These are phyloP conservation scores for Mirounga angustirostris DNA, from an alignment of 2,113 vertebrate species.

Conservation along the genomic window DNA sequence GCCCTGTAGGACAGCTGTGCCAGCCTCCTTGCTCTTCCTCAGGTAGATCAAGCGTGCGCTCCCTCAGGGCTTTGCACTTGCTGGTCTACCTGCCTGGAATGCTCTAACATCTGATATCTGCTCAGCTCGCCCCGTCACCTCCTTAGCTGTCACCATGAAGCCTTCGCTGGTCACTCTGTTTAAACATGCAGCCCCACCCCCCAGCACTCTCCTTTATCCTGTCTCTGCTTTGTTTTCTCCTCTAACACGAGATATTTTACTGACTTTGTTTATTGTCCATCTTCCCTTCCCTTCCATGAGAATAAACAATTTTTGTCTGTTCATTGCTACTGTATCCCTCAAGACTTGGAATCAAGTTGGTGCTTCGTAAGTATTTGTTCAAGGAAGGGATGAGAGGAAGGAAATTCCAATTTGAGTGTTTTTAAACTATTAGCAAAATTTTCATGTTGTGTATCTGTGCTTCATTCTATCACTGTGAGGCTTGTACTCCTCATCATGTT, in stretches of 20 bases:
- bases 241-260: background rate
- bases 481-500: background rate
- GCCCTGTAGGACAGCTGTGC: background rate
- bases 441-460: background rate
- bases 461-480: background rate
- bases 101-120: background rate
- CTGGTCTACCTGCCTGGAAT: background rate
- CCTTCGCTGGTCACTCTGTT: background rate
- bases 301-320: background rate
- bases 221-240: background rate
- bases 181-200: background rate
- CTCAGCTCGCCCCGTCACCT: background rate
- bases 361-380: background rate
- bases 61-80: background rate
- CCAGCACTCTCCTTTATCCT: background rate
- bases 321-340: background rate
- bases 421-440: background rate
- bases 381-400: background rate
- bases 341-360: background rate
- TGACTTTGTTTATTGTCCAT: background rate
- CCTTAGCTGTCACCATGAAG: background rate
- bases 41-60: fast-evolving
- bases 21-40: background rate
- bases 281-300: constrained; percentile 15
- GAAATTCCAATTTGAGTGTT: background rate